A percentile compares a stretch with the other conserved stretches of the same genome.
phyloP scores from a whole-genome alignment of 2,888 invertebrate genomes.

The Ormyrus thymus region DNA sequence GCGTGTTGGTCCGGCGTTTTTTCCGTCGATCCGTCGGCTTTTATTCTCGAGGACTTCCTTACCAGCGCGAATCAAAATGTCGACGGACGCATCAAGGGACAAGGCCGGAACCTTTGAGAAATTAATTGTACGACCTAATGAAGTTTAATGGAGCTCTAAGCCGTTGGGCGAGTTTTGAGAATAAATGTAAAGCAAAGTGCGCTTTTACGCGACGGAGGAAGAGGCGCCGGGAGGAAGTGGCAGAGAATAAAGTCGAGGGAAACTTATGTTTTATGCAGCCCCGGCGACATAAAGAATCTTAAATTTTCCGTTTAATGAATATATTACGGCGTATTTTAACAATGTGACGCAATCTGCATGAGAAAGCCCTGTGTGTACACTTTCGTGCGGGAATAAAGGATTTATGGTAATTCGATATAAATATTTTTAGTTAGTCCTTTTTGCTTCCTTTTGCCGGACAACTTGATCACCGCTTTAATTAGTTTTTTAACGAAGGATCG shows the following conservation, averaged over 20 bases:
- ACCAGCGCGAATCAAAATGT: not conserved
- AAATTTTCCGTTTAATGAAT: constrained; percentile 19
- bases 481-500: no score
- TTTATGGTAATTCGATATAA: not conserved
- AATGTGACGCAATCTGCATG: not conserved
- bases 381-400: not conserved
- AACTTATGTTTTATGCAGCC: constrained; percentile 34
- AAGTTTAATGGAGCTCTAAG: constrained; percentile 24
- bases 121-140: constrained; percentile 25
- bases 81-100: not conserved
- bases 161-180: not conserved
- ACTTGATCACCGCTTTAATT: no score
- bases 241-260: not conserved
- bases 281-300: not conserved
- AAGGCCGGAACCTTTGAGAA: not conserved
- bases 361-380: no score
- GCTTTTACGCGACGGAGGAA: constrained; percentile 1
- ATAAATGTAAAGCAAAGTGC: constrained; percentile 30
- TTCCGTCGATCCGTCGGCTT: not conserved
- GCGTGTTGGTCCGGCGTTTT: not conserved
- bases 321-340: constrained; percentile 5
- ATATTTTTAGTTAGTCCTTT: not conserved
- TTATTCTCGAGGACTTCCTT: not conserved
- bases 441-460: not conserved
- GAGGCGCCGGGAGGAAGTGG: not conserved